These are phyloP conservation scores for Hoplostethus atlanticus DNA, from an alignment of 2,797 vertebrate species.

Conservation along the genomic window DNA sequence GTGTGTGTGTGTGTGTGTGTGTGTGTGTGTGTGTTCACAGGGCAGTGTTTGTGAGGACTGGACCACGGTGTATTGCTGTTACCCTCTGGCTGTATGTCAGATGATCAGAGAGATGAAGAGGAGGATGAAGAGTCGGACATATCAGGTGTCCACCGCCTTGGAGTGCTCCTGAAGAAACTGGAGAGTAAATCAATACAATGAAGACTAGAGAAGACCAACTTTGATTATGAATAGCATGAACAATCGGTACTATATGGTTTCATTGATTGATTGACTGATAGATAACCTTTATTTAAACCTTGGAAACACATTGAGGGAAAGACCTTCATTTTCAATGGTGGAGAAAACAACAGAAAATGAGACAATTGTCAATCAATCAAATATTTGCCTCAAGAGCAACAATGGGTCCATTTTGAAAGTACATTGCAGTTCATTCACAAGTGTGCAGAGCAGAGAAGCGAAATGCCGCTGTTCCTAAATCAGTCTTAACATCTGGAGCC, in stretches of 20 bases:
- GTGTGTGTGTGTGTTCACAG: conserved; percentile 58
- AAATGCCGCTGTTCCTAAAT: too few relatives aligned
- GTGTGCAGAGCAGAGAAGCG: too few relatives aligned
- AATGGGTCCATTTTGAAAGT: too few relatives aligned
- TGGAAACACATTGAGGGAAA: too few relatives aligned
- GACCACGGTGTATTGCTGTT: conserved; percentile 85
- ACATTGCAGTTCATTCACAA: too few relatives aligned
- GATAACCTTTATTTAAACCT: too few relatives aligned
- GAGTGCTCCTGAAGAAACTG: conserved; percentile 72
- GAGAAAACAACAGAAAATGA: too few relatives aligned
- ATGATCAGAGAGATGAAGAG: conserved; percentile 88
- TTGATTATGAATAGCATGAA: conserved; percentile 35
- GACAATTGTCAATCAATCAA: too few relatives aligned
- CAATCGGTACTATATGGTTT: conserved; percentile 32
- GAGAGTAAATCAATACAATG: conserved; percentile 23
- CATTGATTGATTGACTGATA: conserved; percentile 5
- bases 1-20: neutral
- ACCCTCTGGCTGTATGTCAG: conserved; percentile 87
- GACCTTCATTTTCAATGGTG: too few relatives aligned
- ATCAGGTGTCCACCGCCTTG: conserved; percentile 81
- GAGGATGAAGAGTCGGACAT: conserved; percentile 82
- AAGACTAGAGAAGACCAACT: neutral
- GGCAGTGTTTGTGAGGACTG: conserved; percentile 86
- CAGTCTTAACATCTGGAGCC: too few relatives aligned
- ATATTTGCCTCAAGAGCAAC: too few relatives aligned